These are phyloP conservation scores for Lucilia sericata DNA, from an alignment of 1,140 invertebrate species.

Conservation along the genomic window DNA sequence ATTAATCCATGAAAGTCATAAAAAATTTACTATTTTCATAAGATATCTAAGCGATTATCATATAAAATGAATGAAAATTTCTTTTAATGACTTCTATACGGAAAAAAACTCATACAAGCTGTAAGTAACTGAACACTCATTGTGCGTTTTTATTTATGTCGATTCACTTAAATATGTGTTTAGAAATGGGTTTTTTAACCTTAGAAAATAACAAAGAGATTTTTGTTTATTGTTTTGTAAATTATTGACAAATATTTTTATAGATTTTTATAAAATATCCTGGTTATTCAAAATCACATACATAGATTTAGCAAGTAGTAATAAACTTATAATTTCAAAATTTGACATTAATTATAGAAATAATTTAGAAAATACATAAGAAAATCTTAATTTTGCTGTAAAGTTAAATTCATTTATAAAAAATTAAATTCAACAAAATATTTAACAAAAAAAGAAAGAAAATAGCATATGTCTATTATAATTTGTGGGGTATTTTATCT, in stretches of 20 bases:
- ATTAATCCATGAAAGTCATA: slow-evolving; percentile 3
- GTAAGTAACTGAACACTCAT: background rate
- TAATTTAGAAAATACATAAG: no score
- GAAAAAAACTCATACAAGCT: background rate
- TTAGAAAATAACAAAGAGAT: background rate
- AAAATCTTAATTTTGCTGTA: no score
- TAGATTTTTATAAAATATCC: no score
- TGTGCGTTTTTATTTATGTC: background rate
- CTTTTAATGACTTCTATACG: slow-evolving; percentile 3
- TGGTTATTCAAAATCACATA: no score
- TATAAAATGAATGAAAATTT: slow-evolving; percentile 15
- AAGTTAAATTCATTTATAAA: no score
- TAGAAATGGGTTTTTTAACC: slow-evolving; percentile 11
- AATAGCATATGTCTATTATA: slow-evolving; percentile 13
- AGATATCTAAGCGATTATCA: slow-evolving; percentile 23
- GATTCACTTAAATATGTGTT: background rate
- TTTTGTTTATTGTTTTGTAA: background rate
- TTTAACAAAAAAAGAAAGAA: background rate
- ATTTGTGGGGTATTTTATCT: slow-evolving; percentile 31
- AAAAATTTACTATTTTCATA: slow-evolving; percentile 16
- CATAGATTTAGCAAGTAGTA: no score
- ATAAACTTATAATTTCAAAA: no score
- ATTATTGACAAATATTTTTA: no score
- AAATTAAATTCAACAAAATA: no score
- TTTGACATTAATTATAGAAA: no score